Percentiles rank a stretch among this genome's conserved stretches.
These are phyloP conservation scores for Galaxias olidus DNA, from an alignment of 2,797 vertebrate genomes.

Conservation along the genomic window DNA sequence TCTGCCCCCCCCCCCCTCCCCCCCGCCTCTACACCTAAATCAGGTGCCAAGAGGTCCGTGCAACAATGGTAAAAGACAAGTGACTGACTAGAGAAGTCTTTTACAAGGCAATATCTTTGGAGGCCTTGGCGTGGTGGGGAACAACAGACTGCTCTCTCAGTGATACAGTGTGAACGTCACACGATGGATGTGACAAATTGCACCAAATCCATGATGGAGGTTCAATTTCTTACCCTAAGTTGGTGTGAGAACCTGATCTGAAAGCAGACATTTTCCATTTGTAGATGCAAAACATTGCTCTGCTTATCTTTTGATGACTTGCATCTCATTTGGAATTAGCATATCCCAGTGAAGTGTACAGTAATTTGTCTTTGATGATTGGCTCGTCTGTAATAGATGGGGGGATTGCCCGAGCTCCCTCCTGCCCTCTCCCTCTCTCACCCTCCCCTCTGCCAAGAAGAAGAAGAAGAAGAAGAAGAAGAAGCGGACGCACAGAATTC, in stretches of 20 bases:
- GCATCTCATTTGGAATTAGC: conserved; percentile 80
- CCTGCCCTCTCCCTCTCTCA: conserved; percentile 38
- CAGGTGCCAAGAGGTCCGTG: not conserved
- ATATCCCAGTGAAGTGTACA: conserved; percentile 79
- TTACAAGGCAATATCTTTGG: not conserved
- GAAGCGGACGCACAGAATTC: conserved; percentile 51
- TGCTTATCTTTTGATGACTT: conserved; percentile 80
- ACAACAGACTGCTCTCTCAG: not conserved
- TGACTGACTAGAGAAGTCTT: conserved; percentile 9
- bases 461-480: conserved; percentile 41
- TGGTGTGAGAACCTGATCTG: conserved; percentile 66
- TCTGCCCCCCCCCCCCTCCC: conserved; percentile 42
- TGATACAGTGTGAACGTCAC: not conserved
- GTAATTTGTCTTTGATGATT: conserved; percentile 85
- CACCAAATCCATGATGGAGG: not conserved
- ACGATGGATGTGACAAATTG: conserved; percentile 8
- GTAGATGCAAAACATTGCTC: conserved; percentile 76
- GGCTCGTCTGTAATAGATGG: conserved; percentile 77
- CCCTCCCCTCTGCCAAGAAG: conserved; percentile 33
- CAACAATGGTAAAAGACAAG: conserved; percentile 49
- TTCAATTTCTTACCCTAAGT: conserved; percentile 37
- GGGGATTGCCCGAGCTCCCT: conserved; percentile 66
- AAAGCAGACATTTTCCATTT: conserved; percentile 75
- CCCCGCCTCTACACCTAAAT: conserved; percentile 52
- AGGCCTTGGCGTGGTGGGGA: conserved; percentile 5